Evolutionary conservation across 2,888 invertebrate species (phyloP).

Genomic region (Mimumesa dahlbomi): DNA sequence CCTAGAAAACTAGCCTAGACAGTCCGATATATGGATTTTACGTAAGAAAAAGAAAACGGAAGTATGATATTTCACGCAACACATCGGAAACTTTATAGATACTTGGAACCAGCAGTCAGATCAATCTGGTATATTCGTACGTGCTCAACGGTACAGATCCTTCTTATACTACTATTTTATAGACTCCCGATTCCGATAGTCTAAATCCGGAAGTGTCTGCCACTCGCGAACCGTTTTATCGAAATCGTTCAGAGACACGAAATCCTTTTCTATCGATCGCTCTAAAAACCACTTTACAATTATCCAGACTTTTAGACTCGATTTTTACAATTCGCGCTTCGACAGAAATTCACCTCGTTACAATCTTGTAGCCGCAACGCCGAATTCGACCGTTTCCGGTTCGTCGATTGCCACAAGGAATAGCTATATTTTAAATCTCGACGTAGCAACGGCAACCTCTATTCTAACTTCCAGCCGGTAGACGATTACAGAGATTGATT

Average conservation of each 20-base stretch:
- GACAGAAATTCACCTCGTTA: slow-evolving; percentile 13
- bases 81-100: not conserved
- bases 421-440: no score
- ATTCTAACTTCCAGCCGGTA: no score
- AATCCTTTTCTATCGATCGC: slow-evolving; percentile 14
- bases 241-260: slow-evolving; percentile 3
- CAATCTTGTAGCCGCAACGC: slow-evolving; percentile 30
- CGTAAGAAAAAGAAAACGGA: no score
- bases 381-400: not conserved
- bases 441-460: no score
- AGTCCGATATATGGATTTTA: not conserved
- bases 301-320: slow-evolving; percentile 21
- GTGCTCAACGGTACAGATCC: slow-evolving; percentile 37
- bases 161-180: slow-evolving; percentile 24
- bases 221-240: slow-evolving; percentile 20
- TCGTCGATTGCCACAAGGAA: no score
- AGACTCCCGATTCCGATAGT: slow-evolving; percentile 13
- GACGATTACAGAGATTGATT: no score
- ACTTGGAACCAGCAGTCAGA: not conserved
- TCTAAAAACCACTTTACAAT: slow-evolving; percentile 8
- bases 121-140: slow-evolving; percentile 23
- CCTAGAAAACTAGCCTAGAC: no score
- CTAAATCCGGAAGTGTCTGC: slow-evolving; percentile 16
- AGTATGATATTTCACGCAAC: not conserved
- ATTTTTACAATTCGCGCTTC: slow-evolving; percentile 22